Percentiles rank a stretch among this genome's conserved stretches.
These are phyloP conservation scores for Zhuqinia jingwanae DNA, from an alignment of 2,888 invertebrate genomes.

Conservation along the genomic window DNA sequence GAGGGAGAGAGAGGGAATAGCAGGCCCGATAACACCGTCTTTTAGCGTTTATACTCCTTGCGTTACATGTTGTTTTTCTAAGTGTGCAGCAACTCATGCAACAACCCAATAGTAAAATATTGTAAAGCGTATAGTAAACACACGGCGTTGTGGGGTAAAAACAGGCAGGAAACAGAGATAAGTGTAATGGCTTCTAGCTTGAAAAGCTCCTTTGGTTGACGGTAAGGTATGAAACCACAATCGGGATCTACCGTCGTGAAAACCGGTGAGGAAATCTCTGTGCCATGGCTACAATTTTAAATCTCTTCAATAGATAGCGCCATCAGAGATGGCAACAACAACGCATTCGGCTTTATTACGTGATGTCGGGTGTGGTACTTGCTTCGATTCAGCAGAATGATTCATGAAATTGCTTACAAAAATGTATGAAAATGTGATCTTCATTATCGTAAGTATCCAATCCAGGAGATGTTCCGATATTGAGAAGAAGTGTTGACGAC, in stretches of 20 bases:
- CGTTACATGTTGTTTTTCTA: background rate
- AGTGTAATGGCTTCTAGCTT: background rate
- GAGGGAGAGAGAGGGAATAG: background rate
- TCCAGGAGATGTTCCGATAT: no score
- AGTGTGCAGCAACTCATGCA: background rate
- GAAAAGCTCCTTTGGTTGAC: slow-evolving; percentile 35
- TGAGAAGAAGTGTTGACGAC: no score
- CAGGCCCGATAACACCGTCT: slow-evolving; percentile 38
- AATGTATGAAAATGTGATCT: no score
- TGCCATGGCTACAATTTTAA: slow-evolving; percentile 34
- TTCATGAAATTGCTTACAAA: no score
- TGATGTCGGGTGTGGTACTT: no score
- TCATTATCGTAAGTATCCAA: no score
- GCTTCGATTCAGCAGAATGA: no score
- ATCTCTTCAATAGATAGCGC: slow-evolving; percentile 59
- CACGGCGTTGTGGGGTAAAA: background rate
- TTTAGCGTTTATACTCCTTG: background rate
- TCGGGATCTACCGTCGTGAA: slow-evolving; percentile 62
- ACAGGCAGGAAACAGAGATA: background rate
- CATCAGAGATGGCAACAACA: background rate
- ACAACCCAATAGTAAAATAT: background rate
- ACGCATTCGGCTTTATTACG: no score
- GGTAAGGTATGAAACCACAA: slow-evolving; percentile 53
- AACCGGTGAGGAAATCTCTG: slow-evolving; percentile 53
- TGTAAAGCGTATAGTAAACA: background rate